Base-by-base conservation (phyloP, 1,140 invertebrate species). In the Ladona fulva region DNA sequence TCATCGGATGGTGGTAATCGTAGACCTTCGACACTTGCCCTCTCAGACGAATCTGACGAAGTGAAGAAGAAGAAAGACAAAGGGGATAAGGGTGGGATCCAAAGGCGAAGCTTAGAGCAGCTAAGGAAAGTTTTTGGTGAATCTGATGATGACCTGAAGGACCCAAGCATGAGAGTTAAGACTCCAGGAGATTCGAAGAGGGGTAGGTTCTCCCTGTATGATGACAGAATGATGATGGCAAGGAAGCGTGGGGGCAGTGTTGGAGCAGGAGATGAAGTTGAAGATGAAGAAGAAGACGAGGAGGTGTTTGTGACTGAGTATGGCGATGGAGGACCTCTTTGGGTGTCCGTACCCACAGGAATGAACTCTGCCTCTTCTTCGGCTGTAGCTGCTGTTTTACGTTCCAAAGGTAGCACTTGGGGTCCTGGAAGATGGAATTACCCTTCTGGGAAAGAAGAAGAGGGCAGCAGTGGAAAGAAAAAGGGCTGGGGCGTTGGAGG, bases 131-230 rank as follows among this genome's bases (percentile, higher is more conserved):
- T 75, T 25, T 22, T 80, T 81, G 77, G 59, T 22, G 73, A 29
- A 19, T 25, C 25, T 14, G 25, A 74, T 19, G 77, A 81, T 14
- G 83, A 83, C 66, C 84, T 85, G 0, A 82, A 82, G 42, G 80
- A 81, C 52, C 76, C 78, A 74, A 75, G 59, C n/a, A 16, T 29
- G 12, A 79, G 84, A 0, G 82, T 85, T 37, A 85, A 86, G 80
- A 86, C 85, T 25, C 85, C 85, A 19, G 79, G 83, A 73, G 80
- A 80, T n/a, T 80, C 83, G 0, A 84, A 84, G 78, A 82, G 83
- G 75, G 81, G 81, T 29, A 80, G 85, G 10, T 84, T 86, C 76
- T 86, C 85, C 6, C 80, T 86, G 25, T 85, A 85, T 78, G 85
- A 86, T 78, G 85, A 86, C 75, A 81, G 85, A 7, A 82, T 86